Evolutionary conservation across 2,797 vertebrate genomes (phyloP).

Genomic region (Champsocephalus esox): DNA sequence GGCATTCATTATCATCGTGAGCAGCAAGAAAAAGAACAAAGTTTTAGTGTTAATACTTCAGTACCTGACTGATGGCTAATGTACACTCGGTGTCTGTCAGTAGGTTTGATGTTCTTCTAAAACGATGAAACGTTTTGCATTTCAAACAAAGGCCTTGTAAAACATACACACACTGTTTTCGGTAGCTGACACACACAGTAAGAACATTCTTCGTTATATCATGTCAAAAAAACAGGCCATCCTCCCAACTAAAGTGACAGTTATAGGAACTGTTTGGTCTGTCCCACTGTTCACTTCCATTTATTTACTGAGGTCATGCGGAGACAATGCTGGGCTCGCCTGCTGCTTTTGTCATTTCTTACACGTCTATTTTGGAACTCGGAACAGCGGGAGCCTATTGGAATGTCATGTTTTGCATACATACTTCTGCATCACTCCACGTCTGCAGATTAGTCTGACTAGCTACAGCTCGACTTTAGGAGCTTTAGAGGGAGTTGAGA

Average conservation of each 20-base stretch:
- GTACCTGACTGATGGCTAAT: constrained; percentile 11
- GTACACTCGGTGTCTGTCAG: constrained; percentile 10
- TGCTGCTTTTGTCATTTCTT: constrained; percentile 71
- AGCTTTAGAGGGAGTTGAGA: constrained; percentile 53
- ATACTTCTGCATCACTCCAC: constrained; percentile 62
- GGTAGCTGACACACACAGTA: constrained; percentile 29
- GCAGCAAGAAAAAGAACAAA: not conserved
- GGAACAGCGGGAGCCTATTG: constrained; percentile 37
- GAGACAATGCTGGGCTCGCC: constrained; percentile 64
- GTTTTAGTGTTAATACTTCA: constrained; percentile 4
- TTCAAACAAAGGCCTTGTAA: constrained; percentile 22
- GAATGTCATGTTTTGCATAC: constrained; percentile 71
- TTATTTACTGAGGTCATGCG: constrained; percentile 61
- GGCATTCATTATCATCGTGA: constrained; percentile 35
- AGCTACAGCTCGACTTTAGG: constrained; percentile 51
- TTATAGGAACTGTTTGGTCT: constrained; percentile 49
- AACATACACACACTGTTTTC: constrained; percentile 22
- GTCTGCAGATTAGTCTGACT: constrained; percentile 66
- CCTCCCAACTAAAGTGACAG: constrained; percentile 60
- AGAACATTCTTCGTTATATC: constrained; percentile 27
- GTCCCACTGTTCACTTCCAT: constrained; percentile 63
- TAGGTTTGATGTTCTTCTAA: constrained; percentile 24
- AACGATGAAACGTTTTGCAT: constrained; percentile 14
- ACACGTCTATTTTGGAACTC: constrained; percentile 73
- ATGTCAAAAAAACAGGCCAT: constrained; percentile 9